phyloP scores from a whole-genome alignment of 1,140 invertebrate genomes.

The Hycleus phaleratus region DNA sequence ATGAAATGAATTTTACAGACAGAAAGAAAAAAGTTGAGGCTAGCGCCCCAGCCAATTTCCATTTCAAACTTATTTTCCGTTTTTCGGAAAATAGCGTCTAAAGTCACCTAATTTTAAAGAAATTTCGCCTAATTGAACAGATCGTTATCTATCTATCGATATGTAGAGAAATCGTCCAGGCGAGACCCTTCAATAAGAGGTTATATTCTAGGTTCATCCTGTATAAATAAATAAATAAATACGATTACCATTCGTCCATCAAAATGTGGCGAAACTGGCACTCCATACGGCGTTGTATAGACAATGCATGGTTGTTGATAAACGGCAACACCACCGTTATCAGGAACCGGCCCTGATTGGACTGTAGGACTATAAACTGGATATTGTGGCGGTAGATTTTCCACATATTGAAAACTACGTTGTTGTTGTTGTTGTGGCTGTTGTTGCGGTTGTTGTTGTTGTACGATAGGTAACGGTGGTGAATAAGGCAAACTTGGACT shows the following conservation, averaged over 20 bases:
- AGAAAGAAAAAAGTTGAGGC: too few species aligned
- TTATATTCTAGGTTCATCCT: background rate
- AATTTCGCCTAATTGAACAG: too few species aligned
- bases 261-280: conserved; percentile 31
- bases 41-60: too few species aligned
- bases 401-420: background rate
- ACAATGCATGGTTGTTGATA: conserved; percentile 36
- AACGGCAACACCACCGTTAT: conserved; percentile 14
- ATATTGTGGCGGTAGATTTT: conserved; percentile 1
- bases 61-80: too few species aligned
- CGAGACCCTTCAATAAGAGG: too few species aligned
- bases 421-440: background rate
- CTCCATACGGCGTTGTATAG: conserved; percentile 32
- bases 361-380: conserved; percentile 15
- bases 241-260: conserved; percentile 33
- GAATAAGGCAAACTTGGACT: conserved; percentile 37
- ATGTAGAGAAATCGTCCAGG: too few species aligned
- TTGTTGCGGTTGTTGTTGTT: background rate
- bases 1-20: too few species aligned
- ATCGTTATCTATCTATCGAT: too few species aligned
- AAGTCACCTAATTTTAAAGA: too few species aligned
- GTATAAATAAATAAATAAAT: background rate
- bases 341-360: background rate
- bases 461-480: conserved; percentile 25
- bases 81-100: too few species aligned